Percentiles rank a stretch among this genome's conserved stretches.
phyloP scores from a whole-genome alignment of 2,888 invertebrate genomes.

The Amblyteles armatorius region DNA sequence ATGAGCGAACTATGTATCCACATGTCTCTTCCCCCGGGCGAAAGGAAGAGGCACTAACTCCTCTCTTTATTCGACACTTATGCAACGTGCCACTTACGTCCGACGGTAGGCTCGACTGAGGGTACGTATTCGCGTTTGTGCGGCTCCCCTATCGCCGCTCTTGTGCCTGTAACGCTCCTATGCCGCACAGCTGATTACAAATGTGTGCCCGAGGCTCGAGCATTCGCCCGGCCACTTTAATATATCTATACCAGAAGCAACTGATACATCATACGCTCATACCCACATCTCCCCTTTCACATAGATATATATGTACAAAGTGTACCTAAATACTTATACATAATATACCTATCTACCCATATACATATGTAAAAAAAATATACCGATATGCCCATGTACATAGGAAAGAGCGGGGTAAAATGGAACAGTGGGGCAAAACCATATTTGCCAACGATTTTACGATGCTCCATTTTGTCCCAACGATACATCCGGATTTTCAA shows the following conservation, averaged over 20 bases:
- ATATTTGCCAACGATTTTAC: too few species aligned
- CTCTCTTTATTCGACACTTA: conserved; percentile 71
- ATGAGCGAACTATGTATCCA: neutral
- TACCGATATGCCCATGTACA: too few species aligned
- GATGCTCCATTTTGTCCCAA: too few species aligned
- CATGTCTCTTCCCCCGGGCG: neutral
- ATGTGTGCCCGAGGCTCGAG: conserved; percentile 57
- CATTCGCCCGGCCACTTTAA: conserved; percentile 42
- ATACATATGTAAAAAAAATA: too few species aligned
- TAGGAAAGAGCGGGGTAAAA: too few species aligned
- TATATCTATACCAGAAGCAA: conserved; percentile 40
- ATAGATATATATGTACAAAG: too few species aligned
- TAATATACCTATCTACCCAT: too few species aligned
- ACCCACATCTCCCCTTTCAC: neutral
- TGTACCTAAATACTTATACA: too few species aligned
- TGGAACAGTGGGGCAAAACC: too few species aligned
- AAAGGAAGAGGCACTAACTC: conserved; percentile 21
- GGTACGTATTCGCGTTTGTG: conserved; percentile 32
- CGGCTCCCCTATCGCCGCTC: neutral
- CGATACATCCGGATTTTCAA: neutral
- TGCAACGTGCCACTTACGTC: conserved; percentile 58
- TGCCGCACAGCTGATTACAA: neutral
- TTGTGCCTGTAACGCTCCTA: neutral
- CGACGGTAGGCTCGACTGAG: conserved; percentile 61
- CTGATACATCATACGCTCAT: conserved; percentile 48